Conservation (phyloP, 2,113 vertebrate species). For the Pterocles burchelli region DNA sequence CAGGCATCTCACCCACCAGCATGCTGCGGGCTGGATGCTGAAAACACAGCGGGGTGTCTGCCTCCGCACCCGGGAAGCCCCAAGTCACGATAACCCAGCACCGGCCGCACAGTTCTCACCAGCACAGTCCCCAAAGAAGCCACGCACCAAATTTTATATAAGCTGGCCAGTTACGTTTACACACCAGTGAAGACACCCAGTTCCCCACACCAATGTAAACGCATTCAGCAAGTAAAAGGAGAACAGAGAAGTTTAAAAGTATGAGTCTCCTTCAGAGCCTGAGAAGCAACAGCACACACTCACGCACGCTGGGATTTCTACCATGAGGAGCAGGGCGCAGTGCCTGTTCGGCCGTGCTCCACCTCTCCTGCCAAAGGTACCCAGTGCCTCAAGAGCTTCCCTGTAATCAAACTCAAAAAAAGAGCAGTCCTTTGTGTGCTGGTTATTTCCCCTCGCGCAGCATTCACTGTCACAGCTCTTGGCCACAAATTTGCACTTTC, state of each 20-base stretch:
- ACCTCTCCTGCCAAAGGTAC: neutral
- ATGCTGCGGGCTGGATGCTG: accelerated
- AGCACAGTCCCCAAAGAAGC: accelerated
- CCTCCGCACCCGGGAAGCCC: accelerated
- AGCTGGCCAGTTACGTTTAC: neutral
- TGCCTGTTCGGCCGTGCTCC: neutral
- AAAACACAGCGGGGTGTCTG: accelerated
- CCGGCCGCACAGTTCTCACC: neutral
- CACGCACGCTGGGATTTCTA: accelerated
- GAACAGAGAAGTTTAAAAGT: neutral
- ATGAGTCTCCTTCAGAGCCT: accelerated
- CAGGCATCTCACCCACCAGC: accelerated
- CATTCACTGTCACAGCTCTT: neutral
- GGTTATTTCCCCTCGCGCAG: accelerated
- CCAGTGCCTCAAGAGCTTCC: neutral
- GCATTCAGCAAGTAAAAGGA: neutral
- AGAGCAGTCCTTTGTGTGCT: accelerated
- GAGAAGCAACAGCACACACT: neutral
- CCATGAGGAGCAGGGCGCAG: accelerated
- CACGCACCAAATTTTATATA: neutral
- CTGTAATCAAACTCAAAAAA: neutral
- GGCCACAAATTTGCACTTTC: neutral
- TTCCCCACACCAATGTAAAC: neutral
- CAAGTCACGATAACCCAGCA: accelerated
- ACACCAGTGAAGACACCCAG: neutral